These are phyloP conservation scores for Drosophila gaucha DNA, from an alignment of 2,888 invertebrate species.

Conservation along the genomic window DNA sequence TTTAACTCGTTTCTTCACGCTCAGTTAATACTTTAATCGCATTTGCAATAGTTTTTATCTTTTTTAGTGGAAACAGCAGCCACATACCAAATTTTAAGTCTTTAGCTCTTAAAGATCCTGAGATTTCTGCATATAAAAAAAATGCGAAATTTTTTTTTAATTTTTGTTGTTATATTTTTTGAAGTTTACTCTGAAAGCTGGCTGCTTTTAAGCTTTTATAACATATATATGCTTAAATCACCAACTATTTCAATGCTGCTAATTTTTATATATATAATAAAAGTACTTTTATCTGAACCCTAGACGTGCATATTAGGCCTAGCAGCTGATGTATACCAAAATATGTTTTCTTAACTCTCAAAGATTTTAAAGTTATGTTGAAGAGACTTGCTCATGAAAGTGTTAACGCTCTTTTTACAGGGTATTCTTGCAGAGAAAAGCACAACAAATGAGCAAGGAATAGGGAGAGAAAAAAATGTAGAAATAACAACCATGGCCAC, in stretches of 20 bases:
- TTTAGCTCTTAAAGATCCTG: not conserved
- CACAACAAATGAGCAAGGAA: not conserved
- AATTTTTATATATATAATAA: too few relatives aligned
- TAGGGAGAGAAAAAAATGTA: slow-evolving; percentile 14
- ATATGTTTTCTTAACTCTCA: too few relatives aligned
- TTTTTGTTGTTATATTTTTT: too few relatives aligned
- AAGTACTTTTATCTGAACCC: too few relatives aligned
- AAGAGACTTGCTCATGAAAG: too few relatives aligned
- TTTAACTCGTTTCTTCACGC: not conserved
- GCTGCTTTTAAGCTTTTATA: too few relatives aligned
- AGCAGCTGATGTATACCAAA: not conserved
- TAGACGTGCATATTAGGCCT: too few relatives aligned
- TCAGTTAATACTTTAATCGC: not conserved
- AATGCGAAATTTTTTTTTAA: too few relatives aligned
- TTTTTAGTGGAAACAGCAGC: not conserved
- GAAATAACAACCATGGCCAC: slow-evolving; percentile 35
- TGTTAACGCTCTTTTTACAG: slow-evolving; percentile 8
- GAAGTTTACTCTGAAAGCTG: too few relatives aligned
- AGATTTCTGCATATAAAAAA: not conserved
- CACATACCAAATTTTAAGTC: not conserved
- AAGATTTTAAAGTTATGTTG: too few relatives aligned
- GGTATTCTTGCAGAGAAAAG: slow-evolving; percentile 24
- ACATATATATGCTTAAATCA: too few relatives aligned
- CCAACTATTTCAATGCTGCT: too few relatives aligned
- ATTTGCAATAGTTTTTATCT: not conserved